Base-by-base conservation (phyloP, 2,113 vertebrate genomes). In the Urocitellus parryii region DNA sequence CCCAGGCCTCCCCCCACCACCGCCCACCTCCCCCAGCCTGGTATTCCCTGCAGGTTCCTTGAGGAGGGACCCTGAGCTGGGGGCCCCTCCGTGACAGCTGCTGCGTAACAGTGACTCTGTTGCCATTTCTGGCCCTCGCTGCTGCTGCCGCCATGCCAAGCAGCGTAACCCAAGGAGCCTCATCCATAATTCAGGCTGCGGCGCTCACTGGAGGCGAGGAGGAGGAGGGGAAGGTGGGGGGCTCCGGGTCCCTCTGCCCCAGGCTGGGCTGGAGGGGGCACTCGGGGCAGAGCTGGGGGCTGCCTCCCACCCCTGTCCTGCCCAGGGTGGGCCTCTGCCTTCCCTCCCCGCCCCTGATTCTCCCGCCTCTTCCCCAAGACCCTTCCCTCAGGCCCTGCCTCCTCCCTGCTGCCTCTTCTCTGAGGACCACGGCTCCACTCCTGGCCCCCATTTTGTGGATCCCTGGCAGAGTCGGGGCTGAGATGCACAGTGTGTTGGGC, bases 41-140 rank as follows among this genome's bases (percentile, higher is more conserved):
- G 68, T 78, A 48, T 9, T 45, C 61, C 88, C 39, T 56, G 51
- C 22, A 8, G 83, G 73, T 56, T 68, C 37, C 53, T 22, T 83
- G 95, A 98, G 97, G 98, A 99, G 68, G 99, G 99, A 51, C 88
- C 94, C n/a, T 98, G 98, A 86, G 98, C 85, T 98, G 65, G 94
- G 98, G 96, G 98, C 98, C 98, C 97, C 98, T 61, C 74, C 97
- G 96, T 0, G 98, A 99, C 97, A 98, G 99, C 85, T 98, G 98
- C 98, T 98, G 98, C 86, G 98, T 98, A 81, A 98, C 96, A 82
- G 95, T 98, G 98, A 99, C 99, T 48, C 99, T 99, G 37, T 98
- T 99, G 87, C 99, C 99, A 98, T 98, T 99, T 91, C 99, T 99
- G 94, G 98, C 96, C 99, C 99, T 97, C 97, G 90, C 97, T 53